A percentile compares a stretch with the other conserved stretches of the same genome.
phyloP scores from a whole-genome alignment of 2,888 invertebrate genomes.

The Pteria penguin region DNA sequence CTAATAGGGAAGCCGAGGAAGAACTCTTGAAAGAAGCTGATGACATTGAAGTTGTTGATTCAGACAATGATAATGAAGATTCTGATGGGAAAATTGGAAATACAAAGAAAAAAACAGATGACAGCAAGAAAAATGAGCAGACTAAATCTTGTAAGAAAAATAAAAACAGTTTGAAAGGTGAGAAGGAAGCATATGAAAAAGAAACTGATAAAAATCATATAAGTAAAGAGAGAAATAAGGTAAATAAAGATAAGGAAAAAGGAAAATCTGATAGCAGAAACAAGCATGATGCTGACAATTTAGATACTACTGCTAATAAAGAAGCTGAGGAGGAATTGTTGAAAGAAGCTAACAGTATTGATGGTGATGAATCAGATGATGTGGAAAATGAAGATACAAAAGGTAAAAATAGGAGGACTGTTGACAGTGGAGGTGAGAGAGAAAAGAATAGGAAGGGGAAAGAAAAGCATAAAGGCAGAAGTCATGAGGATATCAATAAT shows the following conservation, averaged over 20 bases:
- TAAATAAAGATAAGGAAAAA: conserved; percentile 14
- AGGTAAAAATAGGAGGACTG: conserved; percentile 1
- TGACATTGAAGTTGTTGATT: conserved; percentile 17
- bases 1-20: conserved; percentile 43
- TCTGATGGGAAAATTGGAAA: neutral
- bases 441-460: conserved; percentile 19
- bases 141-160: conserved; percentile 20
- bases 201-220: conserved; percentile 15
- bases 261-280: neutral
- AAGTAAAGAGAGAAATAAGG: conserved; percentile 3
- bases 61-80: conserved; percentile 32
- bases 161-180: neutral
- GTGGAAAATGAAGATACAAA: neutral
- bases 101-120: neutral
- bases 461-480: conserved; percentile 8
- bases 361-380: neutral
- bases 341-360: conserved; percentile 9
- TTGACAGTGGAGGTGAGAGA: conserved; percentile 5
- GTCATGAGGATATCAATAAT: conserved; percentile 21
- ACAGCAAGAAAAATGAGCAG: neutral
- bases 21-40: conserved; percentile 54
- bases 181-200: conserved; percentile 18
- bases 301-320: neutral
- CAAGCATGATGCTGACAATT: neutral
- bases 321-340: conserved; percentile 4